Percentiles rank a stretch among this genome's conserved stretches.
These are phyloP conservation scores for Heliangelus exortis DNA, from an alignment of 2,797 vertebrate species.

Conservation along the genomic window DNA sequence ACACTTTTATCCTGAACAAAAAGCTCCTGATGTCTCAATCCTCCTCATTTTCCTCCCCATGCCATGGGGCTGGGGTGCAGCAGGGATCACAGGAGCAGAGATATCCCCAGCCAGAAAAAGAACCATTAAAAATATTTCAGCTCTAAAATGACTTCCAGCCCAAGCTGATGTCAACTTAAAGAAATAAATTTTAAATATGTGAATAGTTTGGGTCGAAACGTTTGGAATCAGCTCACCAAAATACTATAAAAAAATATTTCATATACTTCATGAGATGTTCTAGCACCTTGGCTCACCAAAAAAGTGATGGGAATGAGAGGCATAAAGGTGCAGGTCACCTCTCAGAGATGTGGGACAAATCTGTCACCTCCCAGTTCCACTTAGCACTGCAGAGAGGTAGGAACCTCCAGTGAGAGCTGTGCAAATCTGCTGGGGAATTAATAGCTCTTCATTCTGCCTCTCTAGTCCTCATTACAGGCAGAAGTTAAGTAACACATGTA, in stretches of 20 bases:
- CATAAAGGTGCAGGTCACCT: not conserved
- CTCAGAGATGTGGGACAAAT: accelerated
- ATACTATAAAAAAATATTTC: not conserved
- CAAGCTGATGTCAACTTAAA: not conserved
- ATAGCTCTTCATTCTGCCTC: not conserved
- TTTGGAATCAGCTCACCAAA: not conserved
- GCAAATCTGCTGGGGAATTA: not conserved
- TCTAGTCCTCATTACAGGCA: not conserved
- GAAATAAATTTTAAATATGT: not conserved
- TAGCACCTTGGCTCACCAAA: not conserved
- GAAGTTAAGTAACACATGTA: not conserved
- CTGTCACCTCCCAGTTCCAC: not conserved
- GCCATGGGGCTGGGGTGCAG: accelerated
- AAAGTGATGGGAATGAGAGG: not conserved
- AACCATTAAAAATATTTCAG: not conserved
- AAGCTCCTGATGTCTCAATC: not conserved
- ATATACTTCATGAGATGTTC: accelerated
- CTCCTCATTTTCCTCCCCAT: not conserved
- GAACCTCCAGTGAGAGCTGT: not conserved
- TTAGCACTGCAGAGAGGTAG: not conserved
- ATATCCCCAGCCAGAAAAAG: not conserved
- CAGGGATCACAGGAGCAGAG: accelerated
- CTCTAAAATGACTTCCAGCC: not conserved
- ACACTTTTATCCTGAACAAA: accelerated
- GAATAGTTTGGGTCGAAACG: not conserved